Percentiles rank a stretch among this genome's conserved stretches.
Evolutionary conservation across 2,888 invertebrate genomes (phyloP).

Genomic region (Scrobipalpa costella): DNA sequence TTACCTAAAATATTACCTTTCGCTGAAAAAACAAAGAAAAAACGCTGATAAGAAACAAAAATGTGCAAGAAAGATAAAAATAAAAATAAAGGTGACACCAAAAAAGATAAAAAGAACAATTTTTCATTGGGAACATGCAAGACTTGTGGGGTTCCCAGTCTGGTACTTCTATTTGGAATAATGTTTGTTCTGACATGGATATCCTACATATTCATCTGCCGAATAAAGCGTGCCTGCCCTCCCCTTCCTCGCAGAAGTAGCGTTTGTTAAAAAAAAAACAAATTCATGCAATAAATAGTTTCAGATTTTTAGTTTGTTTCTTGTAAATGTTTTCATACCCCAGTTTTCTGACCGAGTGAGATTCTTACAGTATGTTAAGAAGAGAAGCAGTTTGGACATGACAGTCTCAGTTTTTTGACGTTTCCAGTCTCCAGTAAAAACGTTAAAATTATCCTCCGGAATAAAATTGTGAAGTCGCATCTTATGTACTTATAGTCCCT

Average conservation of each 20-base stretch:
- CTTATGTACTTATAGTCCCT: neutral
- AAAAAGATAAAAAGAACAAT: neutral
- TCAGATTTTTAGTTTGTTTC: too few relatives aligned
- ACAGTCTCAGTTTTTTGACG: too few relatives aligned
- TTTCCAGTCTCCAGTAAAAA: too few relatives aligned
- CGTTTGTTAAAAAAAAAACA: too few relatives aligned
- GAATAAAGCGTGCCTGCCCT: neutral
- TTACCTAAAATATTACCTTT: neutral
- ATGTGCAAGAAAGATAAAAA: neutral
- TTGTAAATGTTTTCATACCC: too few relatives aligned
- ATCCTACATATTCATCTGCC: neutral
- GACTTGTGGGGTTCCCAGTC: neutral
- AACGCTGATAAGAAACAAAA: neutral
- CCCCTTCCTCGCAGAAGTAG: too few relatives aligned
- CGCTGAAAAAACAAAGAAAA: slow-evolving; percentile 8
- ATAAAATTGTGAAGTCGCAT: neutral
- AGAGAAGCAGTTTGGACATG: too few relatives aligned
- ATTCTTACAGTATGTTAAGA: too few relatives aligned
- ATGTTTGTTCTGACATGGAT: neutral
- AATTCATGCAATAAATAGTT: too few relatives aligned
- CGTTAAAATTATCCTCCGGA: too few relatives aligned
- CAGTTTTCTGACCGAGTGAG: too few relatives aligned
- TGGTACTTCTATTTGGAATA: neutral
- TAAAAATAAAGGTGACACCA: neutral
- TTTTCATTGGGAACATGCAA: neutral